These are phyloP conservation scores for Stichopus chloronotus DNA, from an alignment of 35 echinoderm and acorn worm genomes.

Conservation along the genomic window DNA sequence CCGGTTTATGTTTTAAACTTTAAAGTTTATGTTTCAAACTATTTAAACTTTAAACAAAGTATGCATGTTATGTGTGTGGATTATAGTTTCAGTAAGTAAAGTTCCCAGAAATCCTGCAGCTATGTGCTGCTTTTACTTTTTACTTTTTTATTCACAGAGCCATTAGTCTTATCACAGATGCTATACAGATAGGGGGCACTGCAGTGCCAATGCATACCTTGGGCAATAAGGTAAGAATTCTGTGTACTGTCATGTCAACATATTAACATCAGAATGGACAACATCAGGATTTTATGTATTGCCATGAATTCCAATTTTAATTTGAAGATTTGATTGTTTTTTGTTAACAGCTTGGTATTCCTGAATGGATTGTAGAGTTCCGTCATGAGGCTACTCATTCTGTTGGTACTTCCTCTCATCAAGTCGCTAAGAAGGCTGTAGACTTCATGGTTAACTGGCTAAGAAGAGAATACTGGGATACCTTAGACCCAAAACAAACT, in stretches of 20 bases:
- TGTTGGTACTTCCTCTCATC: neutral
- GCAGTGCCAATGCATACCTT: slow-evolving; percentile 13
- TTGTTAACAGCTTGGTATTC: slow-evolving; percentile 22
- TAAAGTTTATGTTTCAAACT: too few species aligned
- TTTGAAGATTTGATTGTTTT: neutral
- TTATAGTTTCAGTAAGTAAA: too few species aligned
- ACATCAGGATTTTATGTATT: too few species aligned
- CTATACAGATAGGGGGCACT: neutral
- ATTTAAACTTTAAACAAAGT: too few species aligned
- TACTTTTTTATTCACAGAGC: neutral
- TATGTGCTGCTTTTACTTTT: too few species aligned
- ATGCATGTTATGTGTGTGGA: too few species aligned
- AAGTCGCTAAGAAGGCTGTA: slow-evolving; percentile 16
- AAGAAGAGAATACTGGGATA: slow-evolving; percentile 36
- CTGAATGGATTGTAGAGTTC: slow-evolving; percentile 40
- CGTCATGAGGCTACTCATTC: slow-evolving; percentile 50
- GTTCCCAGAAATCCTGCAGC: too few species aligned
- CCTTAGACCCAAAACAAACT: neutral
- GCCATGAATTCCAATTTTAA: too few species aligned
- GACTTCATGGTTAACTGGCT: slow-evolving; percentile 30
- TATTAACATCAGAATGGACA: too few species aligned
- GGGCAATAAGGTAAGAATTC: neutral
- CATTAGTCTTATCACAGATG: slow-evolving; percentile 2
- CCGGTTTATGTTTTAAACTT: too few species aligned
- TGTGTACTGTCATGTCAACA: too few species aligned